Conservation (phyloP, 2,797 vertebrate genomes). For the Choloepus didactylus region DNA sequence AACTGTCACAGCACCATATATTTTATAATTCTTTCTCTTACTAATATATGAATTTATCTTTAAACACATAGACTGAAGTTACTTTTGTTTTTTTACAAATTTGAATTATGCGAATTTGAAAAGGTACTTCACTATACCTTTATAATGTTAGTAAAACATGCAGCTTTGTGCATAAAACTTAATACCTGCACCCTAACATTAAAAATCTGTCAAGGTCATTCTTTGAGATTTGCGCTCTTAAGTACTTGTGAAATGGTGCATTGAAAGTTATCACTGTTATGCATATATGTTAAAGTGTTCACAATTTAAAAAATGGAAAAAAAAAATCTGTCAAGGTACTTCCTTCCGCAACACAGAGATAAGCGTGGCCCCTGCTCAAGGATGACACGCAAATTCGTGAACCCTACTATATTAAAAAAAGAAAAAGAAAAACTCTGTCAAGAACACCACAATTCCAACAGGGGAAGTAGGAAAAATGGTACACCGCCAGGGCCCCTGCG, state of each 20-base stretch:
- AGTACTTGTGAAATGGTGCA: too few species aligned
- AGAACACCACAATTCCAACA: background rate
- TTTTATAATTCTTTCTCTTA: slow-evolving; percentile 4
- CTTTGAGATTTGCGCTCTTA: too few species aligned
- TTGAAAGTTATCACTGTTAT: too few species aligned
- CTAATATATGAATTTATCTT: background rate
- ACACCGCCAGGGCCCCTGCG: background rate
- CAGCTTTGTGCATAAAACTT: background rate
- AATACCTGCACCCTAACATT: background rate
- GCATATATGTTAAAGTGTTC: too few species aligned
- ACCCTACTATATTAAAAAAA: too few species aligned
- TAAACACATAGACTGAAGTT: background rate
- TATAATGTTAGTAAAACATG: slow-evolving; percentile 2
- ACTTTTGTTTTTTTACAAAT: background rate
- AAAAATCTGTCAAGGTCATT: background rate
- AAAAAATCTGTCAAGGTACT: too few species aligned
- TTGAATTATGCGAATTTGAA: slow-evolving; percentile 18
- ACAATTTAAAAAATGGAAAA: too few species aligned
- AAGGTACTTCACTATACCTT: background rate
- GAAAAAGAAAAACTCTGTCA: background rate
- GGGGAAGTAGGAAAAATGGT: background rate
- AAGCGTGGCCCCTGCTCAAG: too few species aligned
- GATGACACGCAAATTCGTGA: too few species aligned
- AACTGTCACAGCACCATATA: background rate
- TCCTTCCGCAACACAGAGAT: too few species aligned